Conservation (phyloP, 2,888 invertebrate species). For the Dicranocentrus wangi region DNA sequence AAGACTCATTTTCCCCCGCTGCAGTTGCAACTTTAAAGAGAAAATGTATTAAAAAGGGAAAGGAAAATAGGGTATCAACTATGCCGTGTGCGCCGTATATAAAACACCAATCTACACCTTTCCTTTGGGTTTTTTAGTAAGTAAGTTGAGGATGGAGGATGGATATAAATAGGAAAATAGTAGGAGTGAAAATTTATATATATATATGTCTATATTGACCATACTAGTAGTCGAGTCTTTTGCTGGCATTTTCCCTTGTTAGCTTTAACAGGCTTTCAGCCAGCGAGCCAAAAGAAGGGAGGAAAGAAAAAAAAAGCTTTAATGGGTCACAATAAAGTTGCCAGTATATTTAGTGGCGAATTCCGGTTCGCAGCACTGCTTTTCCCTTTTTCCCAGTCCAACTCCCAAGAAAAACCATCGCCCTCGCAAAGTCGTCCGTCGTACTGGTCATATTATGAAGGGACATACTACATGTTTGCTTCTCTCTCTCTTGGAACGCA, state of each 20-base stretch:
- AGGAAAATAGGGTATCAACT: too few species aligned
- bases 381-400: conserved; percentile 17
- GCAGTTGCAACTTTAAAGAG: too few species aligned
- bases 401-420: too few species aligned
- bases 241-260: conserved; percentile 48
- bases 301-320: conserved; percentile 50
- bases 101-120: neutral
- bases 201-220: conserved; percentile 56
- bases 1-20: conserved; percentile 25
- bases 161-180: neutral
- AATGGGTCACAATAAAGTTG: conserved; percentile 59
- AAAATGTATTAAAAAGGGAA: too few species aligned
- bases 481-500: conserved; percentile 34
- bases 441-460: conserved; percentile 23
- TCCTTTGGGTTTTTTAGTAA: too few species aligned
- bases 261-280: conserved; percentile 52
- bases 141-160: too few species aligned
- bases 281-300: conserved; percentile 58
- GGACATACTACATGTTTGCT: conserved; percentile 2
- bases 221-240: conserved; percentile 33
- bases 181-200: too few species aligned
- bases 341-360: conserved; percentile 50
- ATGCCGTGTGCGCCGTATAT: neutral
- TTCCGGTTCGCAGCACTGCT: conserved; percentile 48
- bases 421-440: too few species aligned